phyloP scores from a whole-genome alignment of 2,797 vertebrate species.

The Poecilia picta region DNA sequence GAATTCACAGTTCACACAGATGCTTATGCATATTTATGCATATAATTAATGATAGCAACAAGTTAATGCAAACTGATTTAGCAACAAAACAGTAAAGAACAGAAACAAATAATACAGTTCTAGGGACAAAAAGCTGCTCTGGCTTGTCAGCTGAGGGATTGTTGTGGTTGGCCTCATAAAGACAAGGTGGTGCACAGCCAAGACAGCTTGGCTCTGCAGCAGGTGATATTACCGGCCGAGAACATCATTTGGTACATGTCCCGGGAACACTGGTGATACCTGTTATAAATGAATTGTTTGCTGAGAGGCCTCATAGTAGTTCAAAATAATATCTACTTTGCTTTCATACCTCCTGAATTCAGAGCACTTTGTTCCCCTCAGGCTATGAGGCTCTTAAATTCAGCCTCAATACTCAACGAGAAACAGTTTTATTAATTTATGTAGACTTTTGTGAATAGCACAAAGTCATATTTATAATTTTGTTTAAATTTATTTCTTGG shows the following conservation, averaged over 20 bases:
- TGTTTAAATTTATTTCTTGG: not conserved
- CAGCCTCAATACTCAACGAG: not conserved
- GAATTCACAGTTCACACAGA: not conserved
- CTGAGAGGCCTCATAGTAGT: not conserved
- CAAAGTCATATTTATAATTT: not conserved
- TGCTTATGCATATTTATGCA: not conserved
- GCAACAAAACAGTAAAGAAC: not conserved
- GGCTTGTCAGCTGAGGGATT: not conserved
- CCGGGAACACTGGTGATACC: slow-evolving; percentile 1
- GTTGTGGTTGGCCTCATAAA: not conserved
- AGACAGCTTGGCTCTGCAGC: not conserved
- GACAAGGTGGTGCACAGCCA: not conserved
- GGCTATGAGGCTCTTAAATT: not conserved
- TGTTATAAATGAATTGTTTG: slow-evolving; percentile 8
- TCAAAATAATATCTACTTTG: slow-evolving; percentile 8
- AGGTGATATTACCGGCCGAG: slow-evolving; percentile 4
- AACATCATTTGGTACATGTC: slow-evolving; percentile 3
- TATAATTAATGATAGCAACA: not conserved
- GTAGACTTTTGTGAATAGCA: not conserved
- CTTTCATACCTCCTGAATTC: not conserved
- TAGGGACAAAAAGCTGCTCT: not conserved
- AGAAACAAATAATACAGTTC: not conserved
- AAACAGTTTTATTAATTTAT: not conserved
- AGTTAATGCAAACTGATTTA: slow-evolving; percentile 4
- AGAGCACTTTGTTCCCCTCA: not conserved